Evolutionary conservation across 2,113 vertebrate genomes (phyloP).

Genomic region (Camelus dromedarius): DNA sequence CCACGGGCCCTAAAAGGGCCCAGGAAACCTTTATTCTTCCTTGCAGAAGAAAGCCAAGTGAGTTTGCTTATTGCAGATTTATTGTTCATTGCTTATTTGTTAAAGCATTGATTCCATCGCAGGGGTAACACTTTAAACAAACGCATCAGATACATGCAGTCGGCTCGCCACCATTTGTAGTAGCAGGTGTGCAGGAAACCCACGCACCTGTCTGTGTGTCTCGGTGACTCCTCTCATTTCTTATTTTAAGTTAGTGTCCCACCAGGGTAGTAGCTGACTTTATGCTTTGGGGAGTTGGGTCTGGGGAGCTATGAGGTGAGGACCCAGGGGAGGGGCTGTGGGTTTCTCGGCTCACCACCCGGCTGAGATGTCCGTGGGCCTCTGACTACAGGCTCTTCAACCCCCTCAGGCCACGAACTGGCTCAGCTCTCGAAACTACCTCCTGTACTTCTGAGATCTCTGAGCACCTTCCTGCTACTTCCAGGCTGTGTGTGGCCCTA

Average conservation of each 20-base stretch:
- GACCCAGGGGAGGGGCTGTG: background rate
- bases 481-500: too few species aligned
- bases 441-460: too few species aligned
- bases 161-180: background rate
- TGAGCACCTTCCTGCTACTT: background rate
- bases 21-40: background rate
- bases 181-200: background rate
- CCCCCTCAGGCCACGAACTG: background rate
- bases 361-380: background rate
- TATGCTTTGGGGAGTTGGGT: background rate
- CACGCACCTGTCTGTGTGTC: rapidly evolving
- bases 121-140: background rate
- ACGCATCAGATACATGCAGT: background rate
- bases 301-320: background rate
- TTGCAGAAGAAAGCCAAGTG: background rate
- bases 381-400: background rate
- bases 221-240: background rate
- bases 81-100: too few species aligned
- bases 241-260: background rate
- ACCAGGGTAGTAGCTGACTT: background rate
- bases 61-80: background rate
- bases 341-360: background rate
- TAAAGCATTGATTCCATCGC: background rate
- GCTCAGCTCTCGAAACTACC: background rate
- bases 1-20: background rate